A percentile compares a stretch with the other conserved stretches of the same genome.
Conservation (phyloP, 2,888 invertebrate genomes). For the Margaritifera margaritifera region DNA sequence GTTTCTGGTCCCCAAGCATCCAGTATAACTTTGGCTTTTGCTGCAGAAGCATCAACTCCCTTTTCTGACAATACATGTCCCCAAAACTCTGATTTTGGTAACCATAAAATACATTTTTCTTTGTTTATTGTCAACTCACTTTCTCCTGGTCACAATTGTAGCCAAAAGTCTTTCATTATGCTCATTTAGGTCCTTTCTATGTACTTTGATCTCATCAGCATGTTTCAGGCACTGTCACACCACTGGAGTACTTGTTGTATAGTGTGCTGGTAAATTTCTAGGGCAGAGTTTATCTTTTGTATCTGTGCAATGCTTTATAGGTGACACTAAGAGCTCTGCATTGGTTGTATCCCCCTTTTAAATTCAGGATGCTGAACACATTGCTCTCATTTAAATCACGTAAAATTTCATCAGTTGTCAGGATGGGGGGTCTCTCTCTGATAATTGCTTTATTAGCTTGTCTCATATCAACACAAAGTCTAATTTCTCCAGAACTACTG, state of each 20-base stretch:
- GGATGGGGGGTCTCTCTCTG: conserved; percentile 25
- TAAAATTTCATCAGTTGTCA: conserved; percentile 25
- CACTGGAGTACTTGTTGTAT: conserved; percentile 24
- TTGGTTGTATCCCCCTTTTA: conserved; percentile 48
- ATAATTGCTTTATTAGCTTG: conserved; percentile 26
- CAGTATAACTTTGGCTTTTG: conserved; percentile 27
- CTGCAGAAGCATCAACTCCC: conserved; percentile 20
- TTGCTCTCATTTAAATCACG: conserved; percentile 26
- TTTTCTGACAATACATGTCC: conserved; percentile 24
- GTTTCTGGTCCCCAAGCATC: conserved; percentile 23
- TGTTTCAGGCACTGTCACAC: conserved; percentile 24
- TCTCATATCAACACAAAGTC: conserved; percentile 37
- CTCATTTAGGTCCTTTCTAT: conserved; percentile 23
- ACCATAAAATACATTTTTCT: conserved; percentile 31
- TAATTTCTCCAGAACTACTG: conserved; percentile 28
- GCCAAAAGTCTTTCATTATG: conserved; percentile 26
- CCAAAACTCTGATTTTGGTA: conserved; percentile 26
- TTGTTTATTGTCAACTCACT: conserved; percentile 29
- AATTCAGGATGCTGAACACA: conserved; percentile 46
- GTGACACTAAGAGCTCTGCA: conserved; percentile 49
- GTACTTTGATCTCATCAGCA: conserved; percentile 41
- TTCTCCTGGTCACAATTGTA: conserved; percentile 13
- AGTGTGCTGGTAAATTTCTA: conserved; percentile 41
- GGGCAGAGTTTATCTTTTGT: conserved; percentile 38
- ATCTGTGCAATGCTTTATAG: conserved; percentile 38